Percentiles rank a stretch among this genome's conserved stretches.
These are phyloP conservation scores for Charaxes varanes DNA, from an alignment of 1,140 invertebrate genomes.

Conservation along the genomic window DNA sequence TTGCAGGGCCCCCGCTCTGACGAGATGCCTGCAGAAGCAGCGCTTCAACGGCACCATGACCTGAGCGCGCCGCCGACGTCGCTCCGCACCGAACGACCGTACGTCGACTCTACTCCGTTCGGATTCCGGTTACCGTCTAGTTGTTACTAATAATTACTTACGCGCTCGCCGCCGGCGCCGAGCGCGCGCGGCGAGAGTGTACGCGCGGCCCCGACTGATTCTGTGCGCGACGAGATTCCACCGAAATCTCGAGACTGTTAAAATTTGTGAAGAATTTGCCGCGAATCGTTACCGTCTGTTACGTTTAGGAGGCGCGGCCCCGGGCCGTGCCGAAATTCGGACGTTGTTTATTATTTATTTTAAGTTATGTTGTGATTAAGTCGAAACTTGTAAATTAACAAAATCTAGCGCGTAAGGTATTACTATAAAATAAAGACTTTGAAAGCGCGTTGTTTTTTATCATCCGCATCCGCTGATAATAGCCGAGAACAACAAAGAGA, in stretches of 20 bases:
- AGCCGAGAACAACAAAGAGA: no score
- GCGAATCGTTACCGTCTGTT: constrained; percentile 36
- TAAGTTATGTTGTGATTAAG: constrained; percentile 69
- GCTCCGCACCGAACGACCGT: constrained; percentile 35
- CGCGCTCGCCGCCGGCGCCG: no score
- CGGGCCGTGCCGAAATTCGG: constrained; percentile 39
- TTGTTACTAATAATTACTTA: constrained; percentile 39
- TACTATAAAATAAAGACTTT: constrained; percentile 57
- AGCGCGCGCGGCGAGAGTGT: constrained; percentile 19
- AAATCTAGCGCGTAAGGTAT: constrained; percentile 53
- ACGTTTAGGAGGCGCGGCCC: constrained; percentile 36
- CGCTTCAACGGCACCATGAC: constrained; percentile 62
- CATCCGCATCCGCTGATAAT: constrained; percentile 5
- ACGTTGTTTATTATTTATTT: constrained; percentile 70
- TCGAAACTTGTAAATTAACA: constrained; percentile 70
- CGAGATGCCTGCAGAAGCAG: constrained; percentile 59
- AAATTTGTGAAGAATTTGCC: constrained; percentile 46
- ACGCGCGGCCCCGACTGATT: constrained; percentile 13
- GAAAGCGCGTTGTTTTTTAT: constrained; percentile 23
- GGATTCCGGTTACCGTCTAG: constrained; percentile 39
- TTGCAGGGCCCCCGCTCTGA: constrained; percentile 64
- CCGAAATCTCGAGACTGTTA: constrained; percentile 18
- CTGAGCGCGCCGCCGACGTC: no score
- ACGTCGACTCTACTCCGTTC: constrained; percentile 38
- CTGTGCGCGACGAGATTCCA: constrained; percentile 11